These are phyloP conservation scores for Meandrusa payeni DNA, from an alignment of 2,888 invertebrate species.

Conservation along the genomic window DNA sequence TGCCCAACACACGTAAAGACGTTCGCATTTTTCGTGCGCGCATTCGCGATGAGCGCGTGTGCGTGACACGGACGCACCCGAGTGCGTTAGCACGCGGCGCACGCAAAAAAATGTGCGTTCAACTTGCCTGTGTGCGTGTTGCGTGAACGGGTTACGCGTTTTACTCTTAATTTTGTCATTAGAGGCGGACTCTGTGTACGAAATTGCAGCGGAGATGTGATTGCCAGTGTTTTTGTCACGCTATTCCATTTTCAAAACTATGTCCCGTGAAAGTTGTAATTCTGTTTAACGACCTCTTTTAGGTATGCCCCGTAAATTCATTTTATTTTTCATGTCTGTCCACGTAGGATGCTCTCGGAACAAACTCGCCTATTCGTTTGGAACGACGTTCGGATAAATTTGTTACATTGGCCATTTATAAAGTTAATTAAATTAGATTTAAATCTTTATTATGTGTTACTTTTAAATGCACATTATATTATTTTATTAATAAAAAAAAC, in stretches of 20 bases:
- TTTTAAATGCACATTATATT: no score
- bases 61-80: slow-evolving; percentile 45
- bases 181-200: slow-evolving; percentile 46
- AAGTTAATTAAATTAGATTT: no score
- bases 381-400: no score
- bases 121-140: slow-evolving; percentile 28
- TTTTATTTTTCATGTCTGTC: not conserved
- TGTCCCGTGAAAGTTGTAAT: slow-evolving; percentile 28
- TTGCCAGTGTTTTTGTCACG: slow-evolving; percentile 31
- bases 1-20: slow-evolving; percentile 32
- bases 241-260: slow-evolving; percentile 30
- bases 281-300: slow-evolving; percentile 33
- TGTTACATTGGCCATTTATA: no score
- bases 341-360: not conserved
- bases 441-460: no score
- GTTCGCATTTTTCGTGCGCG: slow-evolving; percentile 47
- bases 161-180: slow-evolving; percentile 63
- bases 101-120: slow-evolving; percentile 44
- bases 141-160: slow-evolving; percentile 41
- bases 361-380: no score
- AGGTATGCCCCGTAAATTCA: slow-evolving; percentile 31
- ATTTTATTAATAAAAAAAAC: no score
- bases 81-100: slow-evolving; percentile 56
- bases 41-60: slow-evolving; percentile 37
- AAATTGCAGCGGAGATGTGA: slow-evolving; percentile 43